phyloP scores from a whole-genome alignment of 2,113 vertebrate species.

The Nothocercus julius region DNA sequence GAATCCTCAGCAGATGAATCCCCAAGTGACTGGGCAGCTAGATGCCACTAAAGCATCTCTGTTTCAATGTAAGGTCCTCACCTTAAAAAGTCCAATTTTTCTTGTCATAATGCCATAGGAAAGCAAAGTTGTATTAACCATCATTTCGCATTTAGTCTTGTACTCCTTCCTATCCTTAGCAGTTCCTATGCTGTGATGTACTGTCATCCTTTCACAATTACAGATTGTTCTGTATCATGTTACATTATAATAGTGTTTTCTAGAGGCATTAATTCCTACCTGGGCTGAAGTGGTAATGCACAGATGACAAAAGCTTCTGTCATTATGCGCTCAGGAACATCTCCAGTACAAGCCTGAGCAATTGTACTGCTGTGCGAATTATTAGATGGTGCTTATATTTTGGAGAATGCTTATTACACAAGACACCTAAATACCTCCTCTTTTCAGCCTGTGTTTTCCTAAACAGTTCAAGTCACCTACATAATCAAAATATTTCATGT shows the following conservation, averaged over 20 bases:
- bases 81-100: not conserved
- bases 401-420: not conserved
- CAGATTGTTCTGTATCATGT: not conserved
- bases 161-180: not conserved
- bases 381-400: not conserved
- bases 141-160: not conserved
- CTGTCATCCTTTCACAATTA: not conserved
- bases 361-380: constrained; percentile 1
- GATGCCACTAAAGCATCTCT: not conserved
- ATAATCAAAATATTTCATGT: not conserved
- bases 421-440: not conserved
- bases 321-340: not conserved
- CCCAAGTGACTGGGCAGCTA: constrained; percentile 1
- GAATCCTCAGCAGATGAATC: constrained; percentile 20
- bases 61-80: not conserved
- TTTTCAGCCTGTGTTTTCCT: not conserved
- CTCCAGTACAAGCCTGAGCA: not conserved
- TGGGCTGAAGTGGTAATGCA: not conserved
- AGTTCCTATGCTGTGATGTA: not conserved
- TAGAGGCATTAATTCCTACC: not conserved
- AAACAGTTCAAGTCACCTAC: not conserved
- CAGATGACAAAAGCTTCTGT: constrained; percentile 11
- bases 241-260: constrained; percentile 14
- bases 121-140: constrained; percentile 13
- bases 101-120: not conserved